A percentile compares a stretch with the other conserved stretches of the same genome.
Evolutionary conservation across 2,888 invertebrate species (phyloP).

Genomic region (Koerneria pararmatus): DNA sequence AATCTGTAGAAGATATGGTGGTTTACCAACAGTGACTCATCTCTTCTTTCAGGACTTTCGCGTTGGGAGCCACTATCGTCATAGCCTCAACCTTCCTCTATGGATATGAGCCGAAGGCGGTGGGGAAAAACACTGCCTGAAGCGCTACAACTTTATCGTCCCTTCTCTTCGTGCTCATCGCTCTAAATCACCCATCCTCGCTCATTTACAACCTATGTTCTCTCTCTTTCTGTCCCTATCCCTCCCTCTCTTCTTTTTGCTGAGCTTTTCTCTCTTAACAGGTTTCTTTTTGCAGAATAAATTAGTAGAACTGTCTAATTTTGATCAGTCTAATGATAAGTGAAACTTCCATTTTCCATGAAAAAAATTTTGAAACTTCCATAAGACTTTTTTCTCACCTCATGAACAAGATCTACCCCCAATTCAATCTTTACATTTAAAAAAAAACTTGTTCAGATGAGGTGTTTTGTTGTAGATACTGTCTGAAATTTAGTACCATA

Average conservation of each 20-base stretch:
- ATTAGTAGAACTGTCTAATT: too few relatives aligned
- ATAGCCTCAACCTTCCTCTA: constrained; percentile 64
- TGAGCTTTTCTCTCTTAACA: not conserved
- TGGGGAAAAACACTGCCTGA: constrained; percentile 18
- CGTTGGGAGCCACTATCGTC: constrained; percentile 62
- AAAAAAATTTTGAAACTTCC: too few relatives aligned
- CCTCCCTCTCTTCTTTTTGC: constrained; percentile 10
- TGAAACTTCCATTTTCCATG: too few relatives aligned
- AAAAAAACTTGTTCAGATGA: too few relatives aligned
- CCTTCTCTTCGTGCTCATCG: not conserved
- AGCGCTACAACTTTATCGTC: not conserved
- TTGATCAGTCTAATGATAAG: too few relatives aligned
- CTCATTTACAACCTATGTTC: too few relatives aligned
- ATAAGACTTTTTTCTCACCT: too few relatives aligned
- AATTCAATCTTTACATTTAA: too few relatives aligned
- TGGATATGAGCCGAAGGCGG: constrained; percentile 53
- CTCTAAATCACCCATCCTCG: not conserved
- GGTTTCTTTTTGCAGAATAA: too few relatives aligned
- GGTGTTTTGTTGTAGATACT: too few relatives aligned
- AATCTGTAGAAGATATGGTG: not conserved
- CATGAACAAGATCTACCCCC: too few relatives aligned
- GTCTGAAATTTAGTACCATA: too few relatives aligned
- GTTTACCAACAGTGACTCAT: not conserved
- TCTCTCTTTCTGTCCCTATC: constrained; percentile 5
- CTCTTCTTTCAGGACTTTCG: constrained; percentile 60